Base-by-base conservation (phyloP, 2,888 invertebrate species). In the Saturnia japonica region DNA sequence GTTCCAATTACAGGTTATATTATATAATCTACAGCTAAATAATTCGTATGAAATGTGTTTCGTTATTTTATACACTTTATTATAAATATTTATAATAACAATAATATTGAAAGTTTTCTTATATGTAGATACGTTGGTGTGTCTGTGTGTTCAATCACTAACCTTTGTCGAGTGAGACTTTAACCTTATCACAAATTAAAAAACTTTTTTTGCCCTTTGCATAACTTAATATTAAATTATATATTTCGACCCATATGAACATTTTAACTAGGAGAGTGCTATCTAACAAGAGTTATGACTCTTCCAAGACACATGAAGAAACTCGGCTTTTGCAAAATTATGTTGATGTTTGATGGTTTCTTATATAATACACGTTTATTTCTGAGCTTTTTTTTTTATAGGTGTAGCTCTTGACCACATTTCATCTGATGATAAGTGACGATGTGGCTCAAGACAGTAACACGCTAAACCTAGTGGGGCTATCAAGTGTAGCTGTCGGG, bases 161-260 rank as follows among this genome's bases (percentile, higher is more conserved):
- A 60, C 57, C 57, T 60, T 60, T 25, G 22, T 22, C 22, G 57
- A 60, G 57, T 60, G 57, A 60, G 57, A 28, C 57, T 60, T 2
- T 54, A 51, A 47, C 28, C 28, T 28, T 60, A 60, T 22, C 47
- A 60, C 14, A 28, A 60, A 12, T 28, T 57, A 60, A 60, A 60
- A 6, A 14, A 60, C 28, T 7, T 60, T 12, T 25, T 28, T 57
- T 14, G 4, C 6, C 57, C 57, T 25, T 57, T 57, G 1, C 7
- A 22, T 1, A 11, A 57, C 11, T 12, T 16, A 57, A 22, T 51
- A n/a, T 1, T 25, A 25, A 57, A 51, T 51, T 6, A 22, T 22
- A 22, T 47, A 19, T 47, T 47, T 47, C 47, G 14, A 47, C 19
- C 19, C 47, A 3, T 47, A 47, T 47, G 19, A 19, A 19, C 2